These are phyloP conservation scores for Diadegma fenestrale DNA, from an alignment of 2,888 invertebrate genomes.

Conservation along the genomic window DNA sequence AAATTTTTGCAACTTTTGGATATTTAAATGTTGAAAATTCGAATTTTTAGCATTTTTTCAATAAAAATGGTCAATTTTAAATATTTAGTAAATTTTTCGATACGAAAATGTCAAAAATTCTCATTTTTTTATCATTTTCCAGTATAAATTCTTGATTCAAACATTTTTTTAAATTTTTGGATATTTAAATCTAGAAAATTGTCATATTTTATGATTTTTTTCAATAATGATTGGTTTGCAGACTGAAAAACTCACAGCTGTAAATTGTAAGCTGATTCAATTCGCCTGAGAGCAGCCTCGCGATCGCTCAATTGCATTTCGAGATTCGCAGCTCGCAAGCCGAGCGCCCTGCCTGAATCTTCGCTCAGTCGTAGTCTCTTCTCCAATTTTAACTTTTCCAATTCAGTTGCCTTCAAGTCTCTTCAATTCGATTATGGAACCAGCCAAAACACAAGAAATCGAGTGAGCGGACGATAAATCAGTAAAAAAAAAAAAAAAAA, in stretches of 20 bases:
- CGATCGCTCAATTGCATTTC: constrained; percentile 77
- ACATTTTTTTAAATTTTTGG: no score
- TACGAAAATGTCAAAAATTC: not conserved
- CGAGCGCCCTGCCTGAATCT: constrained; percentile 72
- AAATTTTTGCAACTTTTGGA: not conserved
- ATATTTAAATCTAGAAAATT: not conserved
- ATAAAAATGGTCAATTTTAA: no score
- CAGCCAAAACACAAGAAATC: not conserved
- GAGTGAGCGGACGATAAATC: not conserved
- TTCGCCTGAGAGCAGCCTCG: constrained; percentile 75
- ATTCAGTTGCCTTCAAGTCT: constrained; percentile 73
- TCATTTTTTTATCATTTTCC: not conserved
- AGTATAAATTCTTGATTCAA: no score
- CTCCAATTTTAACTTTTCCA: constrained; percentile 74
- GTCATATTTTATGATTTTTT: not conserved
- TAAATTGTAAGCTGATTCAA: constrained; percentile 77
- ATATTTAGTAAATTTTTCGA: not conserved
- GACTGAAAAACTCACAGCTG: constrained; percentile 74
- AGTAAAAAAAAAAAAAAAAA: not conserved
- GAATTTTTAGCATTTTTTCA: no score
- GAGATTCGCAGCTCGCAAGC: constrained; percentile 71
- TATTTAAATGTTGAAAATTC: not conserved
- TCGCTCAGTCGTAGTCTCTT: constrained; percentile 74
- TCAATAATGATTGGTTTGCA: not conserved
- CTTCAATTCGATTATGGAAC: constrained; percentile 61